Conservation (phyloP, 2,888 invertebrate genomes). For the Melieria omissa region DNA sequence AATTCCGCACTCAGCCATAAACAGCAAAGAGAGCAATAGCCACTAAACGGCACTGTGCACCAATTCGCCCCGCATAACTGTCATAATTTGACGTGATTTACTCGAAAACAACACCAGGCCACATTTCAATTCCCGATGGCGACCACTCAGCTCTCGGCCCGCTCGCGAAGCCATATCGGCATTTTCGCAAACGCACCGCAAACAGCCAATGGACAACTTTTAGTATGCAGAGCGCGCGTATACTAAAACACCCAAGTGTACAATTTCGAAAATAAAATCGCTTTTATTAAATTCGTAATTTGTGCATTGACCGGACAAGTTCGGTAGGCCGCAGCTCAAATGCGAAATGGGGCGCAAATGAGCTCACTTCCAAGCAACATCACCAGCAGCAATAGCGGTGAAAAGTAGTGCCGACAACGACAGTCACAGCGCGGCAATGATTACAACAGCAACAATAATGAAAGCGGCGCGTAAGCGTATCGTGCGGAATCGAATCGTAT, state of each 20-base stretch:
- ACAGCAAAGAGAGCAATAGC: neutral
- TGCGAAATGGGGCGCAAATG: slow-evolving; percentile 57
- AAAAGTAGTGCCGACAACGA: too few species aligned
- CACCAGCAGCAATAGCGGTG: neutral
- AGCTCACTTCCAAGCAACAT: slow-evolving; percentile 42
- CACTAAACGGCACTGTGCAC: slow-evolving; percentile 57
- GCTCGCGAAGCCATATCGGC: too few species aligned
- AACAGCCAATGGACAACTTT: neutral
- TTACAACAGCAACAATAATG: too few species aligned
- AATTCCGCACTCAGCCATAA: neutral
- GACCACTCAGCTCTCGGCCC: too few species aligned
- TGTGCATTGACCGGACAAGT: slow-evolving; percentile 49
- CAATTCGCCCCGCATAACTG: slow-evolving; percentile 59
- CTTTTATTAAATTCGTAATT: slow-evolving; percentile 50
- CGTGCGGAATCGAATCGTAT: slow-evolving; percentile 10
- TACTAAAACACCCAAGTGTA: neutral
- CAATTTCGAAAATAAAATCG: neutral
- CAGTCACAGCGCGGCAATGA: too few species aligned
- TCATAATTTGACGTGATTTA: slow-evolving; percentile 61
- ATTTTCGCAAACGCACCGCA: neutral
- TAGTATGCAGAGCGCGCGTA: too few species aligned
- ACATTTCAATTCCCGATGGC: neutral
- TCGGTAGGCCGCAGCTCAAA: slow-evolving; percentile 52
- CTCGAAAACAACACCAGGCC: slow-evolving; percentile 46
- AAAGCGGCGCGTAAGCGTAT: neutral